These are phyloP conservation scores for Nephila pilipes DNA, from an alignment of 1,140 invertebrate genomes.

Conservation along the genomic window DNA sequence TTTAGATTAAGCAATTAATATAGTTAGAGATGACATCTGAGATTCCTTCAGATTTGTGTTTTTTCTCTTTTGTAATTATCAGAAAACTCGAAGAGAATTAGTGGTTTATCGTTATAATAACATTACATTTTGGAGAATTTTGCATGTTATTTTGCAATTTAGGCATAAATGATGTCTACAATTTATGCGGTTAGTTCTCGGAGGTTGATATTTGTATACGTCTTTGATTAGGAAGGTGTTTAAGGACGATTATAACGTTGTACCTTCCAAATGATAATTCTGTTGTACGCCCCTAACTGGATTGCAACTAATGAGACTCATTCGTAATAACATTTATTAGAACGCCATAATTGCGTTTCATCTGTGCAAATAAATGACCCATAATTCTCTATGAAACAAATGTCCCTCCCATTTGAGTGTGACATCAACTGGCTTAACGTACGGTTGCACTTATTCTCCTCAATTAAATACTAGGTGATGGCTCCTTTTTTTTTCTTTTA, in stretches of 20 bases:
- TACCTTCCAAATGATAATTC: conserved; percentile 19
- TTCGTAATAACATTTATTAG: conserved; percentile 55
- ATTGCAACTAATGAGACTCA: conserved; percentile 46
- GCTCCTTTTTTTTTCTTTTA: not conserved
- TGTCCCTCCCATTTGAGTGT: not conserved
- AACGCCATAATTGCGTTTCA: conserved; percentile 59
- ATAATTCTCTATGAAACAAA: conserved; percentile 33
- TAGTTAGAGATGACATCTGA: too few species aligned
- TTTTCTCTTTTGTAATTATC: too few species aligned
- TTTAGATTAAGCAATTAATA: too few species aligned
- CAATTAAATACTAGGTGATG: conserved; percentile 2
- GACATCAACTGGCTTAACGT: not conserved
- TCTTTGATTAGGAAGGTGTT: too few species aligned
- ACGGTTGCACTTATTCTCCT: not conserved
- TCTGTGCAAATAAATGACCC: conserved; percentile 54
- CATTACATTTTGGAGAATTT: too few species aligned
- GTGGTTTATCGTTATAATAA: too few species aligned
- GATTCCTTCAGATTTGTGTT: too few species aligned
- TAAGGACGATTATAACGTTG: conserved; percentile 4
- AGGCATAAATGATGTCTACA: too few species aligned
- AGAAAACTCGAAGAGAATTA: too few species aligned
- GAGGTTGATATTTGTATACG: too few species aligned
- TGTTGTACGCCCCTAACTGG: conserved; percentile 23
- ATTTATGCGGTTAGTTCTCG: too few species aligned
- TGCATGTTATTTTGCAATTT: too few species aligned